Conservation (phyloP, 2,888 invertebrate species). For the Itoplectis maculator region DNA sequence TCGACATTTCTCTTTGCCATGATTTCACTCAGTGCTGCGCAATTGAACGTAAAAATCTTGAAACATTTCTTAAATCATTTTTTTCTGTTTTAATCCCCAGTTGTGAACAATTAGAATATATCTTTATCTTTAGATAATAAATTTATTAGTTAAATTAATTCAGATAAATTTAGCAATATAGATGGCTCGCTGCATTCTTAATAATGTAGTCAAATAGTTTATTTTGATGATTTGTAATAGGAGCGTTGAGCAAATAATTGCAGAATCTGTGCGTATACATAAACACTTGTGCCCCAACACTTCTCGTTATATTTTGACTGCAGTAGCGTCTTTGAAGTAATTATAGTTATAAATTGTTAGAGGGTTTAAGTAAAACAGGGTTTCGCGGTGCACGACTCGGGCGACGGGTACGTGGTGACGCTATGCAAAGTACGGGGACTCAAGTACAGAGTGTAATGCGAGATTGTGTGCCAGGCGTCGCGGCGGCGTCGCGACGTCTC, state of each 20-base stretch:
- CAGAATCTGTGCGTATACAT: background rate
- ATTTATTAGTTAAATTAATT: too few relatives aligned
- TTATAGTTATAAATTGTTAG: constrained; percentile 38
- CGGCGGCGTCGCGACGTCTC: constrained; percentile 49
- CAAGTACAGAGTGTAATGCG: constrained; percentile 47
- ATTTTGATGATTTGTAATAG: background rate
- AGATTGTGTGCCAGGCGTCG: constrained; percentile 50
- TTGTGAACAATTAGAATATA: too few relatives aligned
- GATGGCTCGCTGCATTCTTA: background rate
- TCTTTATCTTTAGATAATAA: too few relatives aligned
- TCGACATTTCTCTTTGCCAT: background rate
- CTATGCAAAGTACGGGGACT: constrained; percentile 33
- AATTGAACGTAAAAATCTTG: too few relatives aligned
- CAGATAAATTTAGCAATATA: too few relatives aligned
- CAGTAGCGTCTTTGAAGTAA: constrained; percentile 10
- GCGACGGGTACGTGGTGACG: constrained; percentile 3
- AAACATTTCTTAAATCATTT: too few relatives aligned
- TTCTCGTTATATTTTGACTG: constrained; percentile 5
- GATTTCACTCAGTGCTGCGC: background rate
- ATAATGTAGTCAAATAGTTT: background rate
- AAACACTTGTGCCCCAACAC: background rate
- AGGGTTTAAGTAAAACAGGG: constrained; percentile 15
- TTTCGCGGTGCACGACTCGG: constrained; percentile 11
- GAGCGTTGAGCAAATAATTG: background rate
- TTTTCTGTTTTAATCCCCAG: too few relatives aligned